phyloP scores from a whole-genome alignment of 2,888 invertebrate species.

The Chorisops tibialis region DNA sequence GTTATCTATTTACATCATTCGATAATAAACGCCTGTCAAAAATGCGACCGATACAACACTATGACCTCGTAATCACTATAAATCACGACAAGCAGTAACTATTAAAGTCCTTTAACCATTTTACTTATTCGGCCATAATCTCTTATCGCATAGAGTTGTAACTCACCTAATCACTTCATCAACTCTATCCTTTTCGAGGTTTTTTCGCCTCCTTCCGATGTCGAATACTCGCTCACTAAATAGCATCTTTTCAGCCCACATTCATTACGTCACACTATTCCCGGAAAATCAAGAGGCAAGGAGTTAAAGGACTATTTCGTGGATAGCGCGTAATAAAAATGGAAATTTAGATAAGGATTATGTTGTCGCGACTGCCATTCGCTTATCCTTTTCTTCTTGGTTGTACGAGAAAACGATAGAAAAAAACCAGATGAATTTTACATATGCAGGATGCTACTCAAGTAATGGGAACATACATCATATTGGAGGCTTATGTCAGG shows the following conservation, averaged over 20 bases:
- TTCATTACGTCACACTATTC: no score
- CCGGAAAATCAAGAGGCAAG: background rate
- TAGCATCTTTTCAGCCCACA: no score
- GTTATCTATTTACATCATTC: no score
- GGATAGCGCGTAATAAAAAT: conserved; percentile 27
- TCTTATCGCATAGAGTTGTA: conserved; percentile 14
- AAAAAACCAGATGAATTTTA: background rate
- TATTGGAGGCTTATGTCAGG: background rate
- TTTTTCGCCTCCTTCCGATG: no score
- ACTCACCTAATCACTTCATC: background rate
- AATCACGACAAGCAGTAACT: conserved; percentile 9
- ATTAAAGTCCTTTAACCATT: conserved; percentile 13
- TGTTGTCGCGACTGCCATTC: conserved; percentile 10
- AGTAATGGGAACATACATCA: conserved; percentile 24
- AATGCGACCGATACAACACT: background rate
- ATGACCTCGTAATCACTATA: background rate
- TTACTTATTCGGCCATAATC: conserved; percentile 14
- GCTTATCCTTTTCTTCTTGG: background rate
- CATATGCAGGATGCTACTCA: conserved; percentile 16
- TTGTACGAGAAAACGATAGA: background rate
- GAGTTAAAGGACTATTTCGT: conserved; percentile 21
- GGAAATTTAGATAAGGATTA: conserved; percentile 28
- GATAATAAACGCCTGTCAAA: background rate
- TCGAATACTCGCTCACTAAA: no score
- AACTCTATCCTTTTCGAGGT: no score